Evolutionary conservation across 2,797 vertebrate genomes (phyloP), one percentile per base, ranked within the genome.

Genomic region (Manis javanica): DNA sequence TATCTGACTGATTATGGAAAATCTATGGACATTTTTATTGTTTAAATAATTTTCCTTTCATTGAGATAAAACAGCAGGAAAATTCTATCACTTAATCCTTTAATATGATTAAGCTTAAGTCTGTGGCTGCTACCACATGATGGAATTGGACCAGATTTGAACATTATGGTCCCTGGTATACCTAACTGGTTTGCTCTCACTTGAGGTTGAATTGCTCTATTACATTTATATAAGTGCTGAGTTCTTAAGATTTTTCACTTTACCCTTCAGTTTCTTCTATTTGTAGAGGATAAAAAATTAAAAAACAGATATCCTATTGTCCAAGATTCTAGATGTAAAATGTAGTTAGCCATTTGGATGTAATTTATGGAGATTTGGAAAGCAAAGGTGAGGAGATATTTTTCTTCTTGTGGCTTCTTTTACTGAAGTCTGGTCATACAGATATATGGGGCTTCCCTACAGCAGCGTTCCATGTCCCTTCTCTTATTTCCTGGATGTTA

Each of bases 1-100:
- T 91, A 49, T 83, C 49, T 75, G 66, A 90, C 19, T 88, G 88
- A 69, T 59, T 77, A 3, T 29, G 19, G 51, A 90, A n/a, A 96
- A 29, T 68, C 49, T 68, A 78, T 49, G 72, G 31, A 59, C 16
- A 53, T 31, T 87, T 93, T 96, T 81, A 95, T 94, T 75, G n/a
- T 37, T 93, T 84, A 94, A 93, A 51, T 88, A 78, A 16, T 66
- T 71, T 87, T 77, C 61, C 18, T 49, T 96, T 95, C 18, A 31
- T 13, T 88, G 51, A 90, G 29, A 82, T 96, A 42, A 61, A 91
- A 87, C 26, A 85, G 16, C 69, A 78, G 51, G 59, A 68, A 72
- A 85, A 74, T 90, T 63, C 39, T 82, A 59, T 31, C 34, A 93
- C 53, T 91, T 84, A 82, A 87, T 94, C 55, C 46, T 59, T 42